Evolutionary conservation across 2,797 vertebrate genomes (phyloP), one percentile per base, ranked within the genome.

Genomic region (Artibeus jamaicensis): DNA sequence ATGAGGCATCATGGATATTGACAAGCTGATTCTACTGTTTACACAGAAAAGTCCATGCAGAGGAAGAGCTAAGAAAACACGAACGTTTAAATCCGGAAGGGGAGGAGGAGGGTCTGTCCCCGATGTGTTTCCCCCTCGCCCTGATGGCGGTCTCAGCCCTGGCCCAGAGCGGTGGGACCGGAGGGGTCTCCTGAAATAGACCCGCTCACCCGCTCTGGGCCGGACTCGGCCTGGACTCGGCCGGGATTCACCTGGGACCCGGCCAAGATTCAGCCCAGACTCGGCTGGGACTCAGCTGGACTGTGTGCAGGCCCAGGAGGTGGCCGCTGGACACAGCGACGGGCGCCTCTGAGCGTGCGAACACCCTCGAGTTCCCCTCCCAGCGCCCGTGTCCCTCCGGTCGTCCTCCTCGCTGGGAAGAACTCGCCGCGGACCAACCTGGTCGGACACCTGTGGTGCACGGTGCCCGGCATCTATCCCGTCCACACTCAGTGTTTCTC

Each of bases 401-500:
- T 4, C 10, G 32, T 39, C 34, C 57, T 42, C 82, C 88, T 48
- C 32, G 67, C 68, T 95, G 53, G 73, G 44, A 82, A 93, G 50
- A 37, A n/a, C 91, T 97, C 94, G 85, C 83, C 96, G 81, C 94
- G 97, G 97, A 97, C 97, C 97, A 96, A 97, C 96, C 96, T 97
- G 96, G 71, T 89, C 89, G 79, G 3, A 10, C 93, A 98, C 98
- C 94, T 98, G 98, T 97, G 97, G 96, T 98, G 95, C 97, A 97
- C 55, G n/a, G 85, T 93, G 86, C 96, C 97, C 96, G 97, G 98
- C 98, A 97, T 91, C 93, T 82, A 96, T 97, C 97, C 97, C 97
- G 89, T 97, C 97, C 98, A 97, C 97, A 96, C 98, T 98, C 98
- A 92, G 86, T 98, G 97, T 98, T 98, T 98, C 97, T 97, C 97